Conservation (phyloP, 1,140 invertebrate species). For the Himalopsyche phryganea region DNA sequence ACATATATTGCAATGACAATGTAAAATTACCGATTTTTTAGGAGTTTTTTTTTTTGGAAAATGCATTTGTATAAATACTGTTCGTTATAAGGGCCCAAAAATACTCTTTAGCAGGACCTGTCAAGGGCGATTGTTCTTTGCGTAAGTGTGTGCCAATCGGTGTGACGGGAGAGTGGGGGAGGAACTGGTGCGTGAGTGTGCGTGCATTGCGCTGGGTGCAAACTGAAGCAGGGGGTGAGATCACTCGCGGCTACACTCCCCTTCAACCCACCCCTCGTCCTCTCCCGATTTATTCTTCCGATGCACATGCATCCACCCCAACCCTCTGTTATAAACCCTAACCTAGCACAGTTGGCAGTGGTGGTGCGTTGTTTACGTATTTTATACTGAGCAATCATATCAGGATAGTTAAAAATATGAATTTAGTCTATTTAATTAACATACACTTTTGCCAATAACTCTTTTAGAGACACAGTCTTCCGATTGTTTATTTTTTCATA, state of each 20-base stretch:
- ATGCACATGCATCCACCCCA: conserved; percentile 33
- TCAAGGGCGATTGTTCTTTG: conserved; percentile 6
- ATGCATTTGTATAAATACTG: too few relatives aligned
- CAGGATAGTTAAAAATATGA: too few relatives aligned
- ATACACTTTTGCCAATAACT: too few relatives aligned
- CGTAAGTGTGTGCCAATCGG: neutral
- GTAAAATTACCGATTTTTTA: too few relatives aligned
- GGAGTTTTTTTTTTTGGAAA: too few relatives aligned
- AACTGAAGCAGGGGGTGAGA: conserved; percentile 13
- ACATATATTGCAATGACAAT: too few relatives aligned
- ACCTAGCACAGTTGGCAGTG: conserved; percentile 26
- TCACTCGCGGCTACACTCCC: neutral
- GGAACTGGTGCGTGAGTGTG: conserved; percentile 11
- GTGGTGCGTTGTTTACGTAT: conserved; percentile 11
- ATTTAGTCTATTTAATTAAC: too few relatives aligned
- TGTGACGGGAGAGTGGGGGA: conserved; percentile 9
- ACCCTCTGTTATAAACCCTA: conserved; percentile 30
- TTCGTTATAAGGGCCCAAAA: too few relatives aligned
- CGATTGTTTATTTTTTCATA: too few relatives aligned
- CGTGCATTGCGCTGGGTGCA: conserved; percentile 2
- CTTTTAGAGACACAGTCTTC: too few relatives aligned
- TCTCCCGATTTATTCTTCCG: conserved; percentile 12
- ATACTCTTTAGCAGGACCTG: neutral
- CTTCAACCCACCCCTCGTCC: conserved; percentile 8
- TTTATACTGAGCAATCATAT: too few relatives aligned